These are phyloP conservation scores for Bufo gargarizans DNA, from an alignment of 2,113 vertebrate genomes.

Conservation along the genomic window DNA sequence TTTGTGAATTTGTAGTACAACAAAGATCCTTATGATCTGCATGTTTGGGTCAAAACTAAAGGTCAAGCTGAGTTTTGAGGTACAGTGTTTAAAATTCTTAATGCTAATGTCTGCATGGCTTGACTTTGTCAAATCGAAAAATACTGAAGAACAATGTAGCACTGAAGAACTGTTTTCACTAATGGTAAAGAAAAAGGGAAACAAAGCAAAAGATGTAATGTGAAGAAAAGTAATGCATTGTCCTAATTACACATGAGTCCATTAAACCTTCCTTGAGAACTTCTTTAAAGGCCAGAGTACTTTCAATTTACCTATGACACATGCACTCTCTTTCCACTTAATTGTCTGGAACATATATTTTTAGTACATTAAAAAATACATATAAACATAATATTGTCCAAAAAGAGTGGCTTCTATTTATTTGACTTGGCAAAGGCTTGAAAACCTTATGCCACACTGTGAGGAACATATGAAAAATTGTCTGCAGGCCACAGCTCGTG, in stretches of 20 bases:
- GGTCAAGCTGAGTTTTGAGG: not conserved
- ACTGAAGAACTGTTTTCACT: too few species aligned
- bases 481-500: not conserved
- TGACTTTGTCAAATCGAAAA: too few species aligned
- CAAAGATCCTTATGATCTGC: not conserved
- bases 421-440: conserved; percentile 22
- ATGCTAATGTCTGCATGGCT: not conserved
- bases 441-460: conserved; percentile 29
- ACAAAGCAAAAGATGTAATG: not conserved
- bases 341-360: conserved; percentile 21
- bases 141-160: too few species aligned
- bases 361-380: not conserved
- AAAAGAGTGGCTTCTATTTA: conserved; percentile 30
- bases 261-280: not conserved
- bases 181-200: not conserved
- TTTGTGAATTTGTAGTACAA: not conserved
- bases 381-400: conserved; percentile 3
- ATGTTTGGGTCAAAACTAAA: not conserved
- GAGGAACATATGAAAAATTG: conserved; percentile 34
- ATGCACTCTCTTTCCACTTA: not conserved
- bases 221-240: not conserved
- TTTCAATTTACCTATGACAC: not conserved
- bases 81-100: not conserved
- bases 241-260: not conserved
- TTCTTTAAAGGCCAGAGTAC: not conserved